phyloP scores from a whole-genome alignment of 2,113 vertebrate genomes.

The Poecilia latipinna region DNA sequence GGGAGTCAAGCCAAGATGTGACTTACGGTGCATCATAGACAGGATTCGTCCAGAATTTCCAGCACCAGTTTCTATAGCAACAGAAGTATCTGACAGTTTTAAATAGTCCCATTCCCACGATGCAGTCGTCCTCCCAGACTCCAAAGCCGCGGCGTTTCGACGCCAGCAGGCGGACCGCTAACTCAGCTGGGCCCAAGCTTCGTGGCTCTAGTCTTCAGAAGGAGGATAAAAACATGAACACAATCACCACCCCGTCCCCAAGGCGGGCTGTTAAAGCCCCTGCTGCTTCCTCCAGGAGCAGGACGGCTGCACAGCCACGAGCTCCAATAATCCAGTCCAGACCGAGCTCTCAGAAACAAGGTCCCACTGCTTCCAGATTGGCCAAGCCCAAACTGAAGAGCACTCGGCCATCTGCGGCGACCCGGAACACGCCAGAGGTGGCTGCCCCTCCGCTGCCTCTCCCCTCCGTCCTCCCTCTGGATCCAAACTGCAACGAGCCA shows the following conservation, averaged over 20 bases:
- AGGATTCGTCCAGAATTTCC: slow-evolving; percentile 57
- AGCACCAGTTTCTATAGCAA: slow-evolving; percentile 69
- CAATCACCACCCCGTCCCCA: slow-evolving; percentile 73
- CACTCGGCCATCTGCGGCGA: slow-evolving; percentile 25
- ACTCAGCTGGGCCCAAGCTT: slow-evolving; percentile 62
- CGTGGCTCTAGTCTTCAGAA: slow-evolving; percentile 59
- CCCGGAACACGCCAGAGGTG: slow-evolving; percentile 32
- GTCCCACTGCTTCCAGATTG: slow-evolving; percentile 42
- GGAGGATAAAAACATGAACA: slow-evolving; percentile 82
- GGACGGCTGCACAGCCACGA: slow-evolving; percentile 63
- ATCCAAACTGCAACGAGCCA: slow-evolving; percentile 93
- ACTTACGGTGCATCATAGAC: slow-evolving; percentile 63
- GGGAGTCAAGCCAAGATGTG: slow-evolving; percentile 77
- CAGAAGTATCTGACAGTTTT: slow-evolving; percentile 54
- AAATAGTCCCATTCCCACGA: slow-evolving; percentile 59
- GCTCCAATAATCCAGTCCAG: slow-evolving; percentile 63
- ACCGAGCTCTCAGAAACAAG: slow-evolving; percentile 64
- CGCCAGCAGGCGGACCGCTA: slow-evolving; percentile 55
- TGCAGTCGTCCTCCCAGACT: slow-evolving; percentile 77
- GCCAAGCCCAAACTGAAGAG: slow-evolving; percentile 73
- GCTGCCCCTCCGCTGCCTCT: slow-evolving; percentile 43
- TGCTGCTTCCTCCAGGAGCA: slow-evolving; percentile 63
- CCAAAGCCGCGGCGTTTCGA: slow-evolving; percentile 75
- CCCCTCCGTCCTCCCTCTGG: slow-evolving; percentile 76
- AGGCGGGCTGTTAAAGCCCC: slow-evolving; percentile 65